Evolutionary conservation across 1,140 invertebrate species (phyloP), one percentile per base, ranked within the genome.

Genomic region (Centruroides sculpturatus): DNA sequence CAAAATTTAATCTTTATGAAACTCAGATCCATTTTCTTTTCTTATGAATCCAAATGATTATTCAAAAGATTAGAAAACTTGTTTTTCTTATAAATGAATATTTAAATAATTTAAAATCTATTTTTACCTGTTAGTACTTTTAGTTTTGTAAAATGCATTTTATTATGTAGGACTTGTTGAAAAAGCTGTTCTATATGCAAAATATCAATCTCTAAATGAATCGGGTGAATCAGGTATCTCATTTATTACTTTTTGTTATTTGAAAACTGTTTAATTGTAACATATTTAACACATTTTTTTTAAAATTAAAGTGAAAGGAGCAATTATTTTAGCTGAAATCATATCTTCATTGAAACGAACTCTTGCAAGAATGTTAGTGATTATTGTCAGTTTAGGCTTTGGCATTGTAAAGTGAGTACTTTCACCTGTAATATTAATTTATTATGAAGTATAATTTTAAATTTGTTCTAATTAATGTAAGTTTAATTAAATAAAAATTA

Each of bases 301-400:
- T 12, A 10, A 8, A 54, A 56, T 67, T 66, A 48, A 62, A 70
- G 80, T 85, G 3, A 75, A 78, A 57, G 81, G 81, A 48, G 82
- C 83, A 2, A 79, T 90, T 60, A 72, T 89, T 23, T 81, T 87
- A 66, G 92, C 91, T 4, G 92, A 96, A 76, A 79, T 92, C 71
- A 81, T 94, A 8, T 92, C 89, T 0, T 89, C 86, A 71, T 82
- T 85, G 1, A 97, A 96, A 76, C 74, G 91, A 60, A 89, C 90
- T 2, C 75, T 96, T 54, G 88, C 92, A 3, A 78, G 92, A 64
- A 92, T 95, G 83, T 75, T 97, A 13, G 88, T 97, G 55, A 87
- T 97, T 41, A 92, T 95, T 60, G 91, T 94, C 58, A 90, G 88
- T 65, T 77, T 95, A 53, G 92, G 92, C 51, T 96, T 92, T 79